phyloP scores from a whole-genome alignment of 2,113 vertebrate species.

The Ptilonorhynchus violaceus region DNA sequence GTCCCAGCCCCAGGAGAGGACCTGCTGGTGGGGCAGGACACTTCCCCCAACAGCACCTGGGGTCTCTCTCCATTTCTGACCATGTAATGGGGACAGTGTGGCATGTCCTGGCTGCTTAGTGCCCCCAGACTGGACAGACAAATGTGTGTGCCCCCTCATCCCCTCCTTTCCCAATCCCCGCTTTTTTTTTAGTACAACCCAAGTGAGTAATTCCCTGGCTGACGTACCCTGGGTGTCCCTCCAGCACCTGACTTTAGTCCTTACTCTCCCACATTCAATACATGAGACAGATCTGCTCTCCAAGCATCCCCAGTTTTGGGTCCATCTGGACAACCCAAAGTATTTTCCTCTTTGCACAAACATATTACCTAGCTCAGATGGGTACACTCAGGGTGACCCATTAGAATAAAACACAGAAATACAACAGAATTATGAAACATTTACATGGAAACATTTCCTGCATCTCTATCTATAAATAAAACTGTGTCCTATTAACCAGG shows the following conservation, averaged over 20 bases:
- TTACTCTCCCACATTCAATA: background rate
- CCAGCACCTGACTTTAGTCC: accelerated
- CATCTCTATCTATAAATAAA: slow-evolving; percentile 53
- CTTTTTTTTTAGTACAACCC: background rate
- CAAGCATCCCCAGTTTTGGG: background rate
- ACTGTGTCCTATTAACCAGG: slow-evolving; percentile 57
- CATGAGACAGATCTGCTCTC: background rate
- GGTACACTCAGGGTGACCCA: background rate
- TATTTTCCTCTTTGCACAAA: background rate
- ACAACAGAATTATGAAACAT: slow-evolving; percentile 49
- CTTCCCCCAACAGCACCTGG: accelerated
- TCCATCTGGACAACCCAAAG: background rate
- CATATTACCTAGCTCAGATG: background rate
- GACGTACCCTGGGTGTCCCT: background rate
- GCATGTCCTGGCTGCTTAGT: background rate
- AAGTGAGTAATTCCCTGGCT: background rate
- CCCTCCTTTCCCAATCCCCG: background rate
- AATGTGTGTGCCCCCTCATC: background rate
- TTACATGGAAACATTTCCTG: slow-evolving; percentile 36
- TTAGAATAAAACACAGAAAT: background rate
- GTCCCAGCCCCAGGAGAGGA: background rate
- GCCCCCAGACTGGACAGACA: background rate
- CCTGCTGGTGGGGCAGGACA: accelerated
- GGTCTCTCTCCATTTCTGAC: background rate
- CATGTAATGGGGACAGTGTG: accelerated